Evolutionary conservation across 2,797 vertebrate species (phyloP).

Genomic region (Peromyscus attwateri): DNA sequence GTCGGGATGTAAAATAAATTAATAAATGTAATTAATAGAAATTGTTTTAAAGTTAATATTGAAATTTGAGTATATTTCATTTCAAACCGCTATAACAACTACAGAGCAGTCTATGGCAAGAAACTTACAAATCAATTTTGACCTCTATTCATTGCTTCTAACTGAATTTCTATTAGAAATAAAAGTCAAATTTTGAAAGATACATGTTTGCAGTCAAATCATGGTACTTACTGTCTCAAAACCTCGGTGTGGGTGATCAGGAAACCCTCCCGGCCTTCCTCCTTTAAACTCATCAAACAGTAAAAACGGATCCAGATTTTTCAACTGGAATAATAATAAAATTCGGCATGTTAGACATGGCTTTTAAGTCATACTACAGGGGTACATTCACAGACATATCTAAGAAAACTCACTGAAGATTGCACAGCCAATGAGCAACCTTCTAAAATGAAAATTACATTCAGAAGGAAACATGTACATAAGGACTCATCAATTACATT

Average conservation of each 20-base stretch:
- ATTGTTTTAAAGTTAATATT: neutral
- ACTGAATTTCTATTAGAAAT: conserved; percentile 44
- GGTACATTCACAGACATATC: conserved; percentile 1
- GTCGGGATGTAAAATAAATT: neutral
- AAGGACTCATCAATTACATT: neutral
- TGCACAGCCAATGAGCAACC: neutral
- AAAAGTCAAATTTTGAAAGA: conserved; percentile 34
- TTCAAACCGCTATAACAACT: conserved; percentile 48
- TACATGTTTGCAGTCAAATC: neutral
- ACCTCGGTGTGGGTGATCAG: conserved; percentile 94
- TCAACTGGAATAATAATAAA: conserved; percentile 89
- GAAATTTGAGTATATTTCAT: conserved; percentile 27
- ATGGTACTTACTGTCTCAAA: conserved; percentile 93
- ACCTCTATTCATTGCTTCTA: neutral
- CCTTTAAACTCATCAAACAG: conserved; percentile 93
- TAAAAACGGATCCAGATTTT: conserved; percentile 93
- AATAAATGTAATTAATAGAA: neutral
- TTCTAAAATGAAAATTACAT: conserved; percentile 41
- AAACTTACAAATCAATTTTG: conserved; percentile 55
- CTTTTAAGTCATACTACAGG: conserved; percentile 34
- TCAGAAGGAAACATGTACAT: conserved; percentile 18
- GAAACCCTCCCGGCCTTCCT: conserved; percentile 92
- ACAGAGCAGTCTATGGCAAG: neutral
- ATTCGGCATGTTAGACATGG: conserved; percentile 60
- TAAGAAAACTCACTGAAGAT: conserved; percentile 38